These are phyloP conservation scores for Xestia ashworthii DNA, from an alignment of 2,888 invertebrate genomes.

Conservation along the genomic window DNA sequence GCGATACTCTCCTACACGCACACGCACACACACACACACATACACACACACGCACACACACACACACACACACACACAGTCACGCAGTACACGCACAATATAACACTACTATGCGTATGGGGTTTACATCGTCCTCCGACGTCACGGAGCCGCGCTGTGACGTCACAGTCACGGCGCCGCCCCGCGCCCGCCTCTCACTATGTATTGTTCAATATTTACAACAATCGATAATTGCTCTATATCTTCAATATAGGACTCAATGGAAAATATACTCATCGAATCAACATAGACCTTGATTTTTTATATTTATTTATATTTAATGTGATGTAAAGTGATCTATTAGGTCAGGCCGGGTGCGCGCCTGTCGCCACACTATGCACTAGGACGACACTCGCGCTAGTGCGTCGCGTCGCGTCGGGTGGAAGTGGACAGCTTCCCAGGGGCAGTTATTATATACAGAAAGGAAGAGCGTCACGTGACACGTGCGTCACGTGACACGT, in stretches of 20 bases:
- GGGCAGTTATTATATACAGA: conserved; percentile 38
- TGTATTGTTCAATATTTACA: conserved; percentile 78
- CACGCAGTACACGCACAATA: conserved; percentile 60
- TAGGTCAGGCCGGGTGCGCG: not conserved
- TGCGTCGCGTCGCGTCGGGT: too few relatives aligned
- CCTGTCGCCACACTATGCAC: not conserved
- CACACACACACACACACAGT: conserved; percentile 55
- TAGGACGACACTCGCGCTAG: too few relatives aligned
- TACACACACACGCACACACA: conserved; percentile 56
- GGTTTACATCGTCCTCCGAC: conserved; percentile 77
- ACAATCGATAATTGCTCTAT: conserved; percentile 77
- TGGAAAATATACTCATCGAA: conserved; percentile 71
- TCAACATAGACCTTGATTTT: conserved; percentile 56
- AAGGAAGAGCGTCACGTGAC: not conserved
- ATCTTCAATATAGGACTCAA: conserved; percentile 67
- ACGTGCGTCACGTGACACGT: too few relatives aligned
- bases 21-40: conserved; percentile 45
- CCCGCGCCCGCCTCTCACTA: conserved; percentile 58
- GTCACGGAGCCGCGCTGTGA: conserved; percentile 11
- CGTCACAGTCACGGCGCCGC: not conserved
- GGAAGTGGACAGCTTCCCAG: too few relatives aligned
- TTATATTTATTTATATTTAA: conserved; percentile 33
- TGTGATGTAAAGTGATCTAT: conserved; percentile 18
- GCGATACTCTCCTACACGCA: conserved; percentile 44
- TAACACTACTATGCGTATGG: conserved; percentile 79